phyloP scores from a whole-genome alignment of 2,113 vertebrate species.

The Amazona guildingii region DNA sequence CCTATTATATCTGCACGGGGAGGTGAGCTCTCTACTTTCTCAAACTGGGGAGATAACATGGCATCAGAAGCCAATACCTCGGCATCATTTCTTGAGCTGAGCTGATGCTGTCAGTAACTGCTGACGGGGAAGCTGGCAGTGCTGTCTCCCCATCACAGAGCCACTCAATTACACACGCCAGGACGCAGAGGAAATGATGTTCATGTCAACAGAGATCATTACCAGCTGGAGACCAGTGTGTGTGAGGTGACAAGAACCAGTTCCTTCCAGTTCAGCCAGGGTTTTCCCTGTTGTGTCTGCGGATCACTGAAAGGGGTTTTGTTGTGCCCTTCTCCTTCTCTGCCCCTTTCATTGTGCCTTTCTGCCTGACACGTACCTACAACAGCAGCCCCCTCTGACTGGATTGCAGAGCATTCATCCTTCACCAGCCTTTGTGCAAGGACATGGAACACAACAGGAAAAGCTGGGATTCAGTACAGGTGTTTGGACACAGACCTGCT shows the following conservation, averaged over 20 bases:
- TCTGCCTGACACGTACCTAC: neutral
- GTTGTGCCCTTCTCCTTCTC: neutral
- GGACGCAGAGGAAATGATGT: constrained; percentile 34
- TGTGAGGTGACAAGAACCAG: constrained; percentile 26
- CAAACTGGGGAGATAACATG: constrained; percentile 6
- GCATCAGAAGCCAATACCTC: constrained; percentile 42
- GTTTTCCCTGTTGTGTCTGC: neutral
- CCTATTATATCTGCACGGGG: constrained; percentile 45
- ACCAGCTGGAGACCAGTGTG: constrained; percentile 43
- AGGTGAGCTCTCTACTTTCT: constrained; percentile 4
- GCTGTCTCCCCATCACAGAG: constrained; percentile 33
- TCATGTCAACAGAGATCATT: constrained; percentile 44
- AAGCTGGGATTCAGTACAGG: neutral
- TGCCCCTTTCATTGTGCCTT: neutral
- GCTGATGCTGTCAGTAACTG: constrained; percentile 57
- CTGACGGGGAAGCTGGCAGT: constrained; percentile 25
- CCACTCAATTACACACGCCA: constrained; percentile 39
- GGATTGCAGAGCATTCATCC: neutral
- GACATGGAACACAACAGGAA: neutral
- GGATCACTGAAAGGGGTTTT: neutral
- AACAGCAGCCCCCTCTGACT: neutral
- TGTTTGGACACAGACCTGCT: neutral
- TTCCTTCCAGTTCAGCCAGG: constrained; percentile 40
- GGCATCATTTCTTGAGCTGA: constrained; percentile 43
- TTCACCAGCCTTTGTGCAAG: neutral